Evolutionary conservation across 1,140 invertebrate species (phyloP).

Genomic region (Berghia stephanieae): DNA sequence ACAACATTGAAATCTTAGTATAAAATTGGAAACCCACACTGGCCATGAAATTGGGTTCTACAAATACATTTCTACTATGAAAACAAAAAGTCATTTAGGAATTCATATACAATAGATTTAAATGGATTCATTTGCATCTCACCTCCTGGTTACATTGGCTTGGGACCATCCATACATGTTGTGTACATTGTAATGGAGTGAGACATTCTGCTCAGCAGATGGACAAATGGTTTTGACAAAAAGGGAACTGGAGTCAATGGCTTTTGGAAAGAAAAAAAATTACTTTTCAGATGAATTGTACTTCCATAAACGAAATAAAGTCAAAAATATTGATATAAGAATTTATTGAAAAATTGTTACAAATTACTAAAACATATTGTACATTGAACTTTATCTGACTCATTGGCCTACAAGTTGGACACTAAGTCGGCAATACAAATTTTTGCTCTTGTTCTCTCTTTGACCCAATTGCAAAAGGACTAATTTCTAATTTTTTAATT

Average conservation of each 20-base stretch:
- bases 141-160: slow-evolving; percentile 79
- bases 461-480: too few species aligned
- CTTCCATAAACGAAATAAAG: not conserved
- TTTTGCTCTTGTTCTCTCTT: too few species aligned
- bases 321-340: not conserved
- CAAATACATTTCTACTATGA: not conserved
- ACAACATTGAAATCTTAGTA: not conserved
- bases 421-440: too few species aligned
- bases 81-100: not conserved
- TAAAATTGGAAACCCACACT: not conserved
- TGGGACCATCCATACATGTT: slow-evolving; percentile 81
- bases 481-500: too few species aligned
- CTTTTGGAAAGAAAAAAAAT: slow-evolving; percentile 29
- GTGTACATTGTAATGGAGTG: slow-evolving; percentile 71
- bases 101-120: not conserved
- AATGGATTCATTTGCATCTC: slow-evolving; percentile 47
- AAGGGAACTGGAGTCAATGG: slow-evolving; percentile 65
- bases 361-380: too few species aligned
- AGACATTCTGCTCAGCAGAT: slow-evolving; percentile 77
- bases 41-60: not conserved
- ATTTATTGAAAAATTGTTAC: too few species aligned
- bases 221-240: slow-evolving; percentile 83
- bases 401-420: too few species aligned
- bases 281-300: not conserved
- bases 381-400: too few species aligned